Conservation (phyloP, 1,140 invertebrate genomes). For the Kradibia gibbosae region DNA sequence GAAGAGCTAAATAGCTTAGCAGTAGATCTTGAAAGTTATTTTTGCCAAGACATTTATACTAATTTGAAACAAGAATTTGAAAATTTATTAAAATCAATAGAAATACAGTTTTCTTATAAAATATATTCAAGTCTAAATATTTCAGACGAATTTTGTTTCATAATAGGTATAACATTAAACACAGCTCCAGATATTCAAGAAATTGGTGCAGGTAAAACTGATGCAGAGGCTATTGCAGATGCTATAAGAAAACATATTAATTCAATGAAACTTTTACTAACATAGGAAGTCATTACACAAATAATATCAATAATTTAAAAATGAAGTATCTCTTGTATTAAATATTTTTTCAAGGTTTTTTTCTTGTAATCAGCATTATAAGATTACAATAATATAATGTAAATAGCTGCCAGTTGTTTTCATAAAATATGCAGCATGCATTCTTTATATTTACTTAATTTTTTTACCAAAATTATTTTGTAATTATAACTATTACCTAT, state of each 20-base stretch:
- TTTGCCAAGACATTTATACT: neutral
- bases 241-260: conserved; percentile 48
- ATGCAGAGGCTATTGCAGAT: conserved; percentile 42
- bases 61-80: conserved; percentile 27
- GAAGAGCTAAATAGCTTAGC: neutral
- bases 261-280: conserved; percentile 20
- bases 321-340: no score
- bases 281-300: neutral
- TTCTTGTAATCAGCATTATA: no score
- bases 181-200: conserved; percentile 57
- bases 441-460: no score
- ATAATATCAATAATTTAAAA: neutral
- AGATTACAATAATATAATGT: no score
- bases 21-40: neutral
- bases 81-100: neutral
- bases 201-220: conserved; percentile 48
- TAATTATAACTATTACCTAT: no score
- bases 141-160: neutral
- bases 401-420: no score
- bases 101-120: conserved; percentile 22
- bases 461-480: no score
- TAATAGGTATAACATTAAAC: conserved; percentile 52
- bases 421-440: no score
- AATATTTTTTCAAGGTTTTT: no score
- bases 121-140: neutral